A percentile compares a stretch with the other conserved stretches of the same genome.
These are phyloP conservation scores for Pandemis heparana DNA, from an alignment of 2,888 invertebrate species.

Conservation along the genomic window DNA sequence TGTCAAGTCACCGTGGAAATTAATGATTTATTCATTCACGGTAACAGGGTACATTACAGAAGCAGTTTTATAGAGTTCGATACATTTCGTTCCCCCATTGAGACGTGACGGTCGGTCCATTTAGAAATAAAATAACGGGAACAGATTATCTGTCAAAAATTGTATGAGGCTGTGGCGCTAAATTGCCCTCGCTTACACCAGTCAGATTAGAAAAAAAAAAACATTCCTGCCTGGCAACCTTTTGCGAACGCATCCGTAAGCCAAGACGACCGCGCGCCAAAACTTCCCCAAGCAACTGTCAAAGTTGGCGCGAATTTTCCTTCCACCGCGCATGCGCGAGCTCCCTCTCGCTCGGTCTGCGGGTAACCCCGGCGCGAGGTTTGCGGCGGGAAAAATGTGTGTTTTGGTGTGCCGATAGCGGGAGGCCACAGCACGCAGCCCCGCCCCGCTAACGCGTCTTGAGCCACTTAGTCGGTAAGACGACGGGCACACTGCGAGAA, in stretches of 20 bases:
- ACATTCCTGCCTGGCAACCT: not conserved
- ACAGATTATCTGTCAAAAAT: too few relatives aligned
- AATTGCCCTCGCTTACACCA: too few relatives aligned
- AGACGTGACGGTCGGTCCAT: too few relatives aligned
- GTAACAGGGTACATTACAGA: too few relatives aligned
- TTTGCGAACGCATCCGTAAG: not conserved
- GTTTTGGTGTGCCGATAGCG: constrained; percentile 86
- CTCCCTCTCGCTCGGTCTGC: constrained; percentile 64
- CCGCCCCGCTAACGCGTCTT: constrained; percentile 83
- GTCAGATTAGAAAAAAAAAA: not conserved
- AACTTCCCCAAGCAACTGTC: constrained; percentile 66
- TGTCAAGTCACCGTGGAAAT: too few relatives aligned
- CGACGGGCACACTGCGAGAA: constrained; percentile 71
- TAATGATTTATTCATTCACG: too few relatives aligned
- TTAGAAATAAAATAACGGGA: too few relatives aligned
- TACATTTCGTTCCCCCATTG: too few relatives aligned
- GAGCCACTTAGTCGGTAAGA: constrained; percentile 85
- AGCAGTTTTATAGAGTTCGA: too few relatives aligned
- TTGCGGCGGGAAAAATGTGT: constrained; percentile 87
- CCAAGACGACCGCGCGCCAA: constrained; percentile 48
- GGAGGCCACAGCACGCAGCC: constrained; percentile 76
- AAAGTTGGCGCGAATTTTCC: constrained; percentile 69
- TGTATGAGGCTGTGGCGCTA: too few relatives aligned
- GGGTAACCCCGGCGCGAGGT: constrained; percentile 86
- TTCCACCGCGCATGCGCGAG: constrained; percentile 68